Evolutionary conservation across 2,888 invertebrate species (phyloP).

Genomic region (Prosapia bicincta): DNA sequence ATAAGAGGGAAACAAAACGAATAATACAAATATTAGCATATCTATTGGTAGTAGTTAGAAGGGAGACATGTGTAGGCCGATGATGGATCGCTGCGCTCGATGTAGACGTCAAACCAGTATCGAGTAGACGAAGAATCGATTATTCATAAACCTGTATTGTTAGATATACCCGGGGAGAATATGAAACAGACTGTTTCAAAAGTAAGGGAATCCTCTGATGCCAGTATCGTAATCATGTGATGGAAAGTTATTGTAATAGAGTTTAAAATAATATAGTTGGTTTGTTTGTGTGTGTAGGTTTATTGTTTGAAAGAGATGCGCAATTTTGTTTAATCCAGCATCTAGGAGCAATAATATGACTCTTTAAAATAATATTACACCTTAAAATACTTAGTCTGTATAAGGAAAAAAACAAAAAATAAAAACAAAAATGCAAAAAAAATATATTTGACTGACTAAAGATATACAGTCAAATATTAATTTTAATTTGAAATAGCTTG

Average conservation of each 20-base stretch:
- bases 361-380: too few relatives aligned
- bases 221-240: not conserved
- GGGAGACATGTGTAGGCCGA: slow-evolving; percentile 16
- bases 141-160: slow-evolving; percentile 18
- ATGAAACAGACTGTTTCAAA: slow-evolving; percentile 9
- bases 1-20: not conserved
- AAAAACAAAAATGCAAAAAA: too few relatives aligned
- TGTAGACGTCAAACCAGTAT: slow-evolving; percentile 25
- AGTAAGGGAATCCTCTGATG: not conserved
- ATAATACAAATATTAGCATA: not conserved
- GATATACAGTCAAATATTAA: too few relatives aligned
- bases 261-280: too few relatives aligned
- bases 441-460: too few relatives aligned
- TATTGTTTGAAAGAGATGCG: not conserved
- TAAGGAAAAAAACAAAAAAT: too few relatives aligned
- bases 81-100: slow-evolving; percentile 12
- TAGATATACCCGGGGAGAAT: slow-evolving; percentile 18
- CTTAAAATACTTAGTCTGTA: too few relatives aligned
- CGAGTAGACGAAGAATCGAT: slow-evolving; percentile 17
- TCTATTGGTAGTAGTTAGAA: not conserved
- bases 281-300: not conserved
- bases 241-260: too few relatives aligned
- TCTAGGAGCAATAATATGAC: too few relatives aligned
- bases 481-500: too few relatives aligned
- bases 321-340: too few relatives aligned